A percentile compares a stretch with the other conserved stretches of the same genome.
Evolutionary conservation across 2,113 vertebrate species (phyloP).

Genomic region (Cryptoleucopteryx plumbea): DNA sequence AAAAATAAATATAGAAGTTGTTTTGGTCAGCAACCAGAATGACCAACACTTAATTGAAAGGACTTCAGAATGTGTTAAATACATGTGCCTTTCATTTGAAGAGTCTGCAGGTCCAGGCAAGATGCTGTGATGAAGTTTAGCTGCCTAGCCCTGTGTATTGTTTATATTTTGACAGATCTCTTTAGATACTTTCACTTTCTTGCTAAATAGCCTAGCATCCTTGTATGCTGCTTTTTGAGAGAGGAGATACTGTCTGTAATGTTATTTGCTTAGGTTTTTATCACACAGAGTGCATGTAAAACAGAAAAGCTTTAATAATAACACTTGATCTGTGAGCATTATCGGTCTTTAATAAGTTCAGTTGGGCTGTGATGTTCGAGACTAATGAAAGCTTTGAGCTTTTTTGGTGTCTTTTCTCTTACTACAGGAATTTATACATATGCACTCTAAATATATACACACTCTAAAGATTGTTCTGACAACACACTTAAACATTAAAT

Average conservation of each 20-base stretch:
- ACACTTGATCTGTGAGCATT: background rate
- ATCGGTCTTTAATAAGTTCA: background rate
- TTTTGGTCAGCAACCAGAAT: background rate
- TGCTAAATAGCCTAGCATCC: background rate
- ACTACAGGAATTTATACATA: background rate
- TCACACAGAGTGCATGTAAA: background rate
- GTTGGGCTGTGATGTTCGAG: background rate
- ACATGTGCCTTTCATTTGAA: background rate
- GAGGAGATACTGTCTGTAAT: background rate
- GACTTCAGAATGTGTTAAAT: background rate
- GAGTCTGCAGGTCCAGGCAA: background rate
- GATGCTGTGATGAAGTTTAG: background rate
- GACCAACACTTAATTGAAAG: background rate
- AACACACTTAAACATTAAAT: constrained; percentile 24
- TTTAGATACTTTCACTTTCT: background rate
- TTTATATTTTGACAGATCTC: background rate
- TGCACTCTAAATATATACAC: background rate
- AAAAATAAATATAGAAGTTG: background rate
- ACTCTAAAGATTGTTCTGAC: background rate
- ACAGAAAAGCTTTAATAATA: background rate
- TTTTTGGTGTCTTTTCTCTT: background rate
- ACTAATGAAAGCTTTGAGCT: background rate
- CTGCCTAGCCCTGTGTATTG: background rate
- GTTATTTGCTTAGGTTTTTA: background rate
- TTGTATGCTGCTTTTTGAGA: background rate